phyloP scores from a whole-genome alignment of 1,140 invertebrate genomes.

The Leptopilina clavipes region DNA sequence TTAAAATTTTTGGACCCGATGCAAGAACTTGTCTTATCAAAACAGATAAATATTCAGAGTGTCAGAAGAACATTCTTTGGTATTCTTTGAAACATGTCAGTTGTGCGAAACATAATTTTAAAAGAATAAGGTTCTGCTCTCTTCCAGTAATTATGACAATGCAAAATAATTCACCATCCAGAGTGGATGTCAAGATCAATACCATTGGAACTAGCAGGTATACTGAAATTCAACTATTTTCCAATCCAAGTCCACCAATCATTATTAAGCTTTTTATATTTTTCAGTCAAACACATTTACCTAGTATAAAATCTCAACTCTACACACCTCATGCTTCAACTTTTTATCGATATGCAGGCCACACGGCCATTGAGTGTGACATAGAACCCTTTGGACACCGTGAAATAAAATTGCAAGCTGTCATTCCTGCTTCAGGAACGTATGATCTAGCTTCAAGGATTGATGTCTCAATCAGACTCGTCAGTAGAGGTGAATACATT shows the following conservation, averaged over 20 bases:
- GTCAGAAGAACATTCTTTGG: constrained; percentile 64
- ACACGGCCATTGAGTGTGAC: constrained; percentile 65
- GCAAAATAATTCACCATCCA: constrained; percentile 69
- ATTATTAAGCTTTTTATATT: constrained; percentile 49
- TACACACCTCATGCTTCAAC: constrained; percentile 71
- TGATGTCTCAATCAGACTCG: constrained; percentile 65
- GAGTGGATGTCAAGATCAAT: constrained; percentile 65
- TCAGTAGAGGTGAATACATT: constrained; percentile 66
- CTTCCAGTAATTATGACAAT: constrained; percentile 66
- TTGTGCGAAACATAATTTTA: constrained; percentile 67
- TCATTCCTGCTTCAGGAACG: constrained; percentile 67
- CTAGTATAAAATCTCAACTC: constrained; percentile 68
- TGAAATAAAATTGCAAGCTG: constrained; percentile 64
- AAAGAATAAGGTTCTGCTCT: constrained; percentile 62
- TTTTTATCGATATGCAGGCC: constrained; percentile 70
- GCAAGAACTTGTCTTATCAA: constrained; percentile 53
- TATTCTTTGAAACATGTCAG: constrained; percentile 66
- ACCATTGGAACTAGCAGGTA: constrained; percentile 72
- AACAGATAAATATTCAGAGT: constrained; percentile 62
- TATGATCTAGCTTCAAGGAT: constrained; percentile 71
- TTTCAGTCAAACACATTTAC: constrained; percentile 65
- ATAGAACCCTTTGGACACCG: constrained; percentile 62
- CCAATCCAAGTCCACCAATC: constrained; percentile 41
- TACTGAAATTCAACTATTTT: too few relatives aligned
- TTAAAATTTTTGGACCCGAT: constrained; percentile 73